These are phyloP conservation scores for Papilio gigon DNA, from an alignment of 2,888 invertebrate genomes.

Conservation along the genomic window DNA sequence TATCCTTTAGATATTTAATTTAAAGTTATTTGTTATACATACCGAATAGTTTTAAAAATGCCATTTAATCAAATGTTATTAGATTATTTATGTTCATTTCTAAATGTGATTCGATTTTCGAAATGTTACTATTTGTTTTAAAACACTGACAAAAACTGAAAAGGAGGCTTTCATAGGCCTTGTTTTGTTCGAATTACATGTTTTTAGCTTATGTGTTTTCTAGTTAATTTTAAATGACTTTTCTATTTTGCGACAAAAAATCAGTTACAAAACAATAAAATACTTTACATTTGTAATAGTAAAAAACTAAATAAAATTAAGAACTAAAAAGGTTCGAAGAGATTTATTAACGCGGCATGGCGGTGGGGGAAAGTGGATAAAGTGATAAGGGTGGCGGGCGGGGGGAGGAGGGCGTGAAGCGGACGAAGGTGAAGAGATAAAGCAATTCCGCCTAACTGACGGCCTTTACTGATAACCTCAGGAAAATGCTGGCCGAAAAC, in stretches of 20 bases:
- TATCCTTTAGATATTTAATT: too few relatives aligned
- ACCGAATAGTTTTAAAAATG: too few relatives aligned
- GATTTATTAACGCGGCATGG: conserved; percentile 40
- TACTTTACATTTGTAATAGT: background rate
- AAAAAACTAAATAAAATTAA: conserved; percentile 5
- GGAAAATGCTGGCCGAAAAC: conserved; percentile 57
- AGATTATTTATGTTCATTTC: too few relatives aligned
- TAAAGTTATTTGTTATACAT: too few relatives aligned
- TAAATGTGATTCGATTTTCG: too few relatives aligned
- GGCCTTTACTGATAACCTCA: conserved; percentile 60
- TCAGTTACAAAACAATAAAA: background rate
- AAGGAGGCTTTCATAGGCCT: too few relatives aligned
- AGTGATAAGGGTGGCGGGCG: conserved; percentile 39
- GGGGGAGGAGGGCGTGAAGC: conserved; percentile 47
- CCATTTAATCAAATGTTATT: too few relatives aligned
- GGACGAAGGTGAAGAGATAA: conserved; percentile 65
- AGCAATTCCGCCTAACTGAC: conserved; percentile 67
- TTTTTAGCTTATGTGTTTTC: too few relatives aligned
- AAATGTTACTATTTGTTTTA: too few relatives aligned
- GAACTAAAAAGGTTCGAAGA: conserved; percentile 25
- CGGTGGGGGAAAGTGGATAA: conserved; percentile 34
- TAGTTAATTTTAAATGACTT: background rate
- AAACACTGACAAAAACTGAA: too few relatives aligned
- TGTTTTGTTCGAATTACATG: too few relatives aligned
- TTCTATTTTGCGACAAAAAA: background rate